These are phyloP conservation scores for Brachionus paranguensis DNA, from an alignment of 1,140 invertebrate species.

Conservation along the genomic window DNA sequence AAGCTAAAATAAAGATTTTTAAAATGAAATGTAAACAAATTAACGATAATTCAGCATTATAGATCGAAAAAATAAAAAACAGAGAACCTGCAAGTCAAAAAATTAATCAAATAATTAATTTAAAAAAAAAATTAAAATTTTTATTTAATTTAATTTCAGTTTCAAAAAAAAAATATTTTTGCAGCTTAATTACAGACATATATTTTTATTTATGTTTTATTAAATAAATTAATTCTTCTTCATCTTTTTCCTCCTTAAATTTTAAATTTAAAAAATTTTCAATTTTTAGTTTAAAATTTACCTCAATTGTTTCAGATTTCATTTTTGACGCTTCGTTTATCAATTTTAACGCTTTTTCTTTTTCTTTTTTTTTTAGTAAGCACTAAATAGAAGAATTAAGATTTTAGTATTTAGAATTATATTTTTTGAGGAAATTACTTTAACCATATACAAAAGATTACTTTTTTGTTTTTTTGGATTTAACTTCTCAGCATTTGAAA, in stretches of 20 bases:
- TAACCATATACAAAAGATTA: not conserved
- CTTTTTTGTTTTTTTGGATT: not conserved
- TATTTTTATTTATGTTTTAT: not conserved
- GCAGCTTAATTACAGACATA: no score
- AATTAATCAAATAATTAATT: no score
- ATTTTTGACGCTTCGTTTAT: not conserved
- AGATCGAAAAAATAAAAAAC: no score
- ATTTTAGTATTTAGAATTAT: not conserved
- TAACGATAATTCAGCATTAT: no score
- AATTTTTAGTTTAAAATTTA: not conserved
- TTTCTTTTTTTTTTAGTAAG: not conserved
- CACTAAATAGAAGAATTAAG: not conserved
- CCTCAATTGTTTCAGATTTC: not conserved
- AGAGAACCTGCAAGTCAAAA: no score
- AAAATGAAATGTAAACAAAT: no score
- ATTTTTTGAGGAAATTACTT: not conserved
- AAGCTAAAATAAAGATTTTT: no score
- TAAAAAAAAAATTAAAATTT: no score
- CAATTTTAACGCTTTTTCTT: not conserved
- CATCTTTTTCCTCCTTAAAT: not conserved
- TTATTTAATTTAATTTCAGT: no score
- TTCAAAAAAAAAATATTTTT: no score
- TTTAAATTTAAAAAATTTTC: not conserved
- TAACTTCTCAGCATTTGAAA: slow-evolving; percentile 11
- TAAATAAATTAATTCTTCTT: not conserved